A percentile compares a stretch with the other conserved stretches of the same genome.
phyloP scores from a whole-genome alignment of 2,888 invertebrate genomes.

The Cheilosia pagana region DNA sequence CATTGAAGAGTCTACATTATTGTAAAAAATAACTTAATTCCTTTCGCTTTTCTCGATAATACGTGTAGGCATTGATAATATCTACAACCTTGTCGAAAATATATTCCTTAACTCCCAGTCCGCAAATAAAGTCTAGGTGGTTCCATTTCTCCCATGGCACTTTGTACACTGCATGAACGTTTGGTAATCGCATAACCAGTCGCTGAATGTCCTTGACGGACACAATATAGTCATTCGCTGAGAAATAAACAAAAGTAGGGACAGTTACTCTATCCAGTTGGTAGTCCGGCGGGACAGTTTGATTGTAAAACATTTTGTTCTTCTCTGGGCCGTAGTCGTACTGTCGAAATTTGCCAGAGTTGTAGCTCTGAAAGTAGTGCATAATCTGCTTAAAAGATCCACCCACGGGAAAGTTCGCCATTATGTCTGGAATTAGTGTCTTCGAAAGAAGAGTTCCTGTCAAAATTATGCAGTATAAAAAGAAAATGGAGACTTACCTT shows the following conservation, averaged over 20 bases:
- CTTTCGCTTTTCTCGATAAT: constrained; percentile 71
- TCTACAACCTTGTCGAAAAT: constrained; percentile 81
- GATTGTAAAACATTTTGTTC: constrained; percentile 80
- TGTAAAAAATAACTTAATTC: constrained; percentile 37
- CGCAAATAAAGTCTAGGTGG: constrained; percentile 82
- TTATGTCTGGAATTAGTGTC: constrained; percentile 28
- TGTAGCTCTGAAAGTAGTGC: constrained; percentile 82
- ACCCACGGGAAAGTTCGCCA: constrained; percentile 78
- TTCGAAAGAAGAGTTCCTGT: neutral
- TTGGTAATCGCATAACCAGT: constrained; percentile 79
- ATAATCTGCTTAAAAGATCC: constrained; percentile 82
- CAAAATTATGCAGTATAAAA: neutral
- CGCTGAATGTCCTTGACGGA: constrained; percentile 81
- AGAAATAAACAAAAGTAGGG: constrained; percentile 81
- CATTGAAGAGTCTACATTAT: constrained; percentile 31
- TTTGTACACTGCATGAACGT: constrained; percentile 80
- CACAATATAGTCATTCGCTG: constrained; percentile 82
- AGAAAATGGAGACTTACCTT: constrained; percentile 76
- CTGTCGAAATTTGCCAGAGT: constrained; percentile 81
- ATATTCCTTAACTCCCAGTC: constrained; percentile 80
- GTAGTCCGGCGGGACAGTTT: constrained; percentile 81
- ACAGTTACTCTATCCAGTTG: constrained; percentile 79
- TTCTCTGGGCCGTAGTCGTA: constrained; percentile 80
- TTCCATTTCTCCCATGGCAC: constrained; percentile 82
- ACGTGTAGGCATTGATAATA: constrained; percentile 80